These are phyloP conservation scores for Ectropis grisescens DNA, from an alignment of 1,140 invertebrate species.

Conservation along the genomic window DNA sequence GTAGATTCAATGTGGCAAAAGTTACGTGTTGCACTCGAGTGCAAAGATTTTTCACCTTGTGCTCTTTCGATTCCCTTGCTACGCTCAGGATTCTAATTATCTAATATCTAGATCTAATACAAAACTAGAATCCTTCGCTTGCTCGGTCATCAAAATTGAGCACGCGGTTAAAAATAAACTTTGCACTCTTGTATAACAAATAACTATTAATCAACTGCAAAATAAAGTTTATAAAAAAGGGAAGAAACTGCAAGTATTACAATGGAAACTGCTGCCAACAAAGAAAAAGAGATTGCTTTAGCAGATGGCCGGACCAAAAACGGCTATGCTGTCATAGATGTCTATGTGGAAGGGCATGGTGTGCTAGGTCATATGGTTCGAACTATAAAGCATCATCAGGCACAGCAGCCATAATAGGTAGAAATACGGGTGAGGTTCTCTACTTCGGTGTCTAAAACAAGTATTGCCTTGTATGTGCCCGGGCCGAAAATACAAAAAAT, in stretches of 20 bases:
- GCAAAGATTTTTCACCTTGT: too few relatives aligned
- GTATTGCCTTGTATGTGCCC: too few relatives aligned
- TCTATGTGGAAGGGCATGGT: background rate
- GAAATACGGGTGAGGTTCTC: constrained; percentile 35
- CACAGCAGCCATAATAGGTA: constrained; percentile 32
- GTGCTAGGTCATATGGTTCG: background rate
- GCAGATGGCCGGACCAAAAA: background rate
- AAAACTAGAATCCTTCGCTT: too few relatives aligned
- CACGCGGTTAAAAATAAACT: too few relatives aligned
- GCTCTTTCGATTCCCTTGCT: too few relatives aligned
- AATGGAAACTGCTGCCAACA: background rate
- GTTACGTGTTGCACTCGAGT: too few relatives aligned
- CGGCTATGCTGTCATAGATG: background rate
- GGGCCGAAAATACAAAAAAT: too few relatives aligned
- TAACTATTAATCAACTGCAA: constrained; percentile 1
- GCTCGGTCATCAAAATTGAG: too few relatives aligned
- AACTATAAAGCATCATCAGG: constrained; percentile 2
- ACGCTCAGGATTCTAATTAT: too few relatives aligned
- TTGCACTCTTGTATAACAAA: too few relatives aligned
- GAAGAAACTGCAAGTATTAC: background rate
- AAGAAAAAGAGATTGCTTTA: background rate
- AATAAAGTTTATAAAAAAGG: background rate
- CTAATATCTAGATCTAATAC: too few relatives aligned
- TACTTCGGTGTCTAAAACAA: constrained; percentile 34
- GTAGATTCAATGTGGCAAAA: too few relatives aligned